Evolutionary conservation across 2,113 vertebrate species (phyloP).

Genomic region (Nipponia nippon): DNA sequence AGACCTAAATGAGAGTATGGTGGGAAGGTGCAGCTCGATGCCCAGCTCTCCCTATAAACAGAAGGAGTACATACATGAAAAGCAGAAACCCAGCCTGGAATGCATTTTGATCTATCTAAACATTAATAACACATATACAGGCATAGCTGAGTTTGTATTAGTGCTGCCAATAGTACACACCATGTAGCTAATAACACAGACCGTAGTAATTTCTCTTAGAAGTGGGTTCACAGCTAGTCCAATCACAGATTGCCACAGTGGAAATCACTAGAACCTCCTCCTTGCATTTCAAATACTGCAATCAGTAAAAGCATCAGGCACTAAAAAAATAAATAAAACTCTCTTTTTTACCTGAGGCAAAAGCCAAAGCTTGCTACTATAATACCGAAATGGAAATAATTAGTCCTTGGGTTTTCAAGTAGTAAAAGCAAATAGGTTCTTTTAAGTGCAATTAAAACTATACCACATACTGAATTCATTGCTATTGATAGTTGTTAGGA

Average conservation of each 20-base stretch:
- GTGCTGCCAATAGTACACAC: neutral
- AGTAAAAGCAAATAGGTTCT: conserved; percentile 70
- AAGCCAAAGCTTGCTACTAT: conserved; percentile 63
- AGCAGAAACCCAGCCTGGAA: neutral
- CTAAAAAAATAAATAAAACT: conserved; percentile 61
- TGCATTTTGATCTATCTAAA: neutral
- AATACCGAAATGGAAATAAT: conserved; percentile 72
- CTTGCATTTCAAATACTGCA: conserved; percentile 37
- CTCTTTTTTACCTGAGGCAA: conserved; percentile 64
- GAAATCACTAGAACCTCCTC: conserved; percentile 54
- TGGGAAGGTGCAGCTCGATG: neutral
- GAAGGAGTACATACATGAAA: neutral
- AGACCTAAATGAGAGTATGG: neutral
- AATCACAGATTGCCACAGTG: conserved; percentile 35
- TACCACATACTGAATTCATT: conserved; percentile 54
- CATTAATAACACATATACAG: neutral
- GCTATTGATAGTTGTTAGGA: conserved; percentile 40
- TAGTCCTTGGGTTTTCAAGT: conserved; percentile 69
- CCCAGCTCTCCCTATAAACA: neutral
- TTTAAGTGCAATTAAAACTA: conserved; percentile 67
- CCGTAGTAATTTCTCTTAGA: conserved; percentile 48
- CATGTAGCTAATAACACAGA: neutral
- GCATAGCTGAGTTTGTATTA: neutral
- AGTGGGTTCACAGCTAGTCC: conserved; percentile 38
- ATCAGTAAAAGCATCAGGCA: conserved; percentile 54